Conservation (phyloP, 2,797 vertebrate species). For the Sebastes aleutianus region DNA sequence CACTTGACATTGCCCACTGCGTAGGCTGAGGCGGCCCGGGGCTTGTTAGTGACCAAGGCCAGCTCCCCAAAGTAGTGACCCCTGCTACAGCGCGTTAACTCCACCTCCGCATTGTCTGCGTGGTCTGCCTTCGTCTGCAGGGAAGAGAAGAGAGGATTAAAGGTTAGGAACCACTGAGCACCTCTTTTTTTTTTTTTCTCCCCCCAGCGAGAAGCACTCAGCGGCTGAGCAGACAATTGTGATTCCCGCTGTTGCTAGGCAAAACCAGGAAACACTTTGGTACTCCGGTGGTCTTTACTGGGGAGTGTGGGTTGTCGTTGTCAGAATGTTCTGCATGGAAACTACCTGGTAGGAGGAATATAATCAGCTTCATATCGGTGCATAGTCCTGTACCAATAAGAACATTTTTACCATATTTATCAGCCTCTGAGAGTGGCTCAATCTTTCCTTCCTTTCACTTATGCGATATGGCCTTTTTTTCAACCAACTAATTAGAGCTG, state of each 20-base stretch:
- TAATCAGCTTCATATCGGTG: background rate
- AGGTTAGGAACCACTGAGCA: constrained; percentile 42
- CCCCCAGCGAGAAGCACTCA: constrained; percentile 13
- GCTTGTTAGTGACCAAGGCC: constrained; percentile 98
- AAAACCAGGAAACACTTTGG: constrained; percentile 39
- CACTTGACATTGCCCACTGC: constrained; percentile 93
- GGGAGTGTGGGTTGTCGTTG: constrained; percentile 35
- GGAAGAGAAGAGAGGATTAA: constrained; percentile 12
- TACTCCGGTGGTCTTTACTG: constrained; percentile 21
- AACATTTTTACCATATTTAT: background rate
- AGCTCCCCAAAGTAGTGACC: constrained; percentile 99
- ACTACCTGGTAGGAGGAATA: background rate
- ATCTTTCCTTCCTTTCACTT: background rate
- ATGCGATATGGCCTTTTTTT: background rate
- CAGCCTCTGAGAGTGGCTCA: background rate
- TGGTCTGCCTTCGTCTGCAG: constrained; percentile 90
- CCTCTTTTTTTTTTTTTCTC: background rate
- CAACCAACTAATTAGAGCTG: background rate
- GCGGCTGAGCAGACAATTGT: constrained; percentile 17
- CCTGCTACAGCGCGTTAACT: constrained; percentile 92
- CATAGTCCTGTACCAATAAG: background rate
- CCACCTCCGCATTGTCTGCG: constrained; percentile 93
- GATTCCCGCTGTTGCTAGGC: constrained; percentile 57
- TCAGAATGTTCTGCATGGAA: constrained; percentile 13
- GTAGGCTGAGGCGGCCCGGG: constrained; percentile 96